phyloP scores from a whole-genome alignment of 2,888 invertebrate species.

The Leptinotarsa haldemani region DNA sequence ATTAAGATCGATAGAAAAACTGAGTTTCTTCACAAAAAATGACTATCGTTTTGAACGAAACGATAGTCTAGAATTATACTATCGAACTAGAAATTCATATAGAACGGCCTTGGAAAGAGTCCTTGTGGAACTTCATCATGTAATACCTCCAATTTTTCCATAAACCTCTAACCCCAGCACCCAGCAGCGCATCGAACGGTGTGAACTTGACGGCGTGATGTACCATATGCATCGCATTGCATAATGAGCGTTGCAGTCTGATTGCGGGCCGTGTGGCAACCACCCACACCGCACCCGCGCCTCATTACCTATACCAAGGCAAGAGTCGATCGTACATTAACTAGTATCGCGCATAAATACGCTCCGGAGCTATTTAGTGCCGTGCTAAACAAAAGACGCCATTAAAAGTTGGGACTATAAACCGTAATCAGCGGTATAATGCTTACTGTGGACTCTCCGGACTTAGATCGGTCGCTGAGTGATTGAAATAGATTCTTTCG shows the following conservation, averaged over 20 bases:
- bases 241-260: constrained; percentile 36
- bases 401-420: constrained; percentile 62
- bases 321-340: constrained; percentile 57
- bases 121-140: neutral
- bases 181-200: neutral
- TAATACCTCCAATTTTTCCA: neutral
- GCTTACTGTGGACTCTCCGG: constrained; percentile 43
- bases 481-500: constrained; percentile 1
- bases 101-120: no score
- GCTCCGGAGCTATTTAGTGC: constrained; percentile 61
- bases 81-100: no score
- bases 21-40: no score
- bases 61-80: no score
- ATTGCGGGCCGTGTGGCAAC: constrained; percentile 46
- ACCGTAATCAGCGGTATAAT: constrained; percentile 59
- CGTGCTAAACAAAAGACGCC: constrained; percentile 63
- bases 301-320: constrained; percentile 58
- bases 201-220: constrained; percentile 18
- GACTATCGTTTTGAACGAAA: no score
- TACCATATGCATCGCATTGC: constrained; percentile 21
- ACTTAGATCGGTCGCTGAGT: constrained; percentile 18
- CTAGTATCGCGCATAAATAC: constrained; percentile 60
- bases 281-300: constrained; percentile 60
- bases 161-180: neutral
- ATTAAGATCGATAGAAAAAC: no score